Evolutionary conservation across 2,113 vertebrate species (phyloP), one percentile per base, ranked within the genome.

Genomic region (Osmerus mordax): DNA sequence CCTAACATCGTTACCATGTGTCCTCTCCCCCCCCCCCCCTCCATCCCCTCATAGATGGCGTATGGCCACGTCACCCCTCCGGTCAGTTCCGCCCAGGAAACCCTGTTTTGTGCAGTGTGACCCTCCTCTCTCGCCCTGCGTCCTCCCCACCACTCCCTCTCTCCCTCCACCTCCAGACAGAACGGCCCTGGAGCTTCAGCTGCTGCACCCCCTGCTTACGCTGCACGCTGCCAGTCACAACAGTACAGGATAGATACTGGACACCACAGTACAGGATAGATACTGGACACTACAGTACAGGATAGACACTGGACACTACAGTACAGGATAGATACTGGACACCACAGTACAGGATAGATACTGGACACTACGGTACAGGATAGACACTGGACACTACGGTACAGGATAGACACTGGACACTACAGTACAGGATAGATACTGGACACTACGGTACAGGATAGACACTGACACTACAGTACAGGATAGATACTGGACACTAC

Each of bases 131-230:
- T 84, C 76, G 58, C 74, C 78, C 36, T 71, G 41, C 6, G 1
- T 41, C 36, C 36, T 41, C 36, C 36, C 36, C 36, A 41, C 36
- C 8, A 4, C 36, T 72, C 9, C 70, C 36, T 79, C 8, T 72
- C 28, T 36, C 28, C 52, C 4, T 87, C 74, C 66, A 75, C 80
- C 86, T 91, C 91, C 90, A 91, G 89, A 91, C 90, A 92, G 89
- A 91, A 89, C 89, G 89, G 87, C 87, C 82, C 81, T 90, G 84
- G 80, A 88, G 89, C 87, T 91, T 91, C 89, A 84, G 86, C 78
- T 81, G 69, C 56, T 63, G 76, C 19, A 47, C 2, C 18, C 36
- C 74, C 65, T 52, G 9, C 65, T 62, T 65, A 14, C 23, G 56
- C 70, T 81, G 72, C 75, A 83, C 85, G 84, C 75, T 70, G 47